Percentiles rank a stretch among this genome's conserved stretches.
phyloP scores from a whole-genome alignment of 1,140 invertebrate species.

The Drosophila pachea region DNA sequence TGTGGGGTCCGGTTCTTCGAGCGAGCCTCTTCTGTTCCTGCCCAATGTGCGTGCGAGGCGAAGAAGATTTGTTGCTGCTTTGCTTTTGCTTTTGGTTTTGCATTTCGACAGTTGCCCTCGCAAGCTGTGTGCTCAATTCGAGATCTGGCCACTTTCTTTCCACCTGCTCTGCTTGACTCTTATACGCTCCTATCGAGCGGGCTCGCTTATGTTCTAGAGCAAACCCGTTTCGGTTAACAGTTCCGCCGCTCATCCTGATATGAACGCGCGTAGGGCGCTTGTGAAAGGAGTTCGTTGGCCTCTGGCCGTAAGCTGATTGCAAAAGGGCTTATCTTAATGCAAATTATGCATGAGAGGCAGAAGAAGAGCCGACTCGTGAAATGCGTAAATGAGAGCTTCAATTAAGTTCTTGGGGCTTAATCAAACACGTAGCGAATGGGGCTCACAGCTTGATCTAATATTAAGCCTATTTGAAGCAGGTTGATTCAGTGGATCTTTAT shows the following conservation, averaged over 20 bases:
- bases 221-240: slow-evolving; percentile 38
- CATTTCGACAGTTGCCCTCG: slow-evolving; percentile 21
- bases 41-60: slow-evolving; percentile 62
- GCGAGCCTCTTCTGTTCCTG: slow-evolving; percentile 71
- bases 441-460: too few species aligned
- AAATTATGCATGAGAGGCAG: background rate
- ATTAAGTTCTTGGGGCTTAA: too few species aligned
- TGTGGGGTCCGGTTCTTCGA: slow-evolving; percentile 63
- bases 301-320: slow-evolving; percentile 11
- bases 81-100: slow-evolving; percentile 44
- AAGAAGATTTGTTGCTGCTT: slow-evolving; percentile 25
- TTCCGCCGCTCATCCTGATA: slow-evolving; percentile 28
- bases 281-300: slow-evolving; percentile 37
- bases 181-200: slow-evolving; percentile 26
- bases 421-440: too few species aligned
- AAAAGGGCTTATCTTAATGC: background rate
- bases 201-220: slow-evolving; percentile 68
- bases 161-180: slow-evolving; percentile 30
- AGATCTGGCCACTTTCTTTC: slow-evolving; percentile 72
- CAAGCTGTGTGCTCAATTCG: slow-evolving; percentile 58
- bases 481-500: too few species aligned
- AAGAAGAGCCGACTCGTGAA: background rate
- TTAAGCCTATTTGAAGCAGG: too few species aligned
- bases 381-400: background rate
- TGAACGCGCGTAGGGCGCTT: slow-evolving; percentile 16